Percentiles rank a stretch among this genome's conserved stretches.
Conservation (phyloP, 2,888 invertebrate genomes). For the Ernsta delagoae region DNA sequence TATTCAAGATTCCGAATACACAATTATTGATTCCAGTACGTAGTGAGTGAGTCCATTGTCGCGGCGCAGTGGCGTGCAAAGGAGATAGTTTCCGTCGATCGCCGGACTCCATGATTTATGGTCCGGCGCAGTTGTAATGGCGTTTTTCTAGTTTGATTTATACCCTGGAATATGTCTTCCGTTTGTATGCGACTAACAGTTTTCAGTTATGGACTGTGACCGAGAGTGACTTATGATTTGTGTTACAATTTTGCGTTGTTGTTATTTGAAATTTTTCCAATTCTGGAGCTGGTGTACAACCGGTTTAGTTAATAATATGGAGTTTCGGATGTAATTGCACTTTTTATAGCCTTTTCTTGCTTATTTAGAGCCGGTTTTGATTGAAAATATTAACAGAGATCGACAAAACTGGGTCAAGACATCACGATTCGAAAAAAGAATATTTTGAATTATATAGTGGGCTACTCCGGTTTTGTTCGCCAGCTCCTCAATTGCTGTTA, state of each 20-base stretch:
- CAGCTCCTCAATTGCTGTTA: no score
- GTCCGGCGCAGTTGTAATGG: neutral
- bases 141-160: constrained; percentile 7
- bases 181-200: neutral
- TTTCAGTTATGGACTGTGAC: neutral
- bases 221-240: neutral
- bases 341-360: no score
- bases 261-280: neutral
- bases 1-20: no score
- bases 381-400: no score
- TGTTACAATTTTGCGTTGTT: neutral
- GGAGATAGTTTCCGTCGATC: neutral
- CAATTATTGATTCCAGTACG: no score
- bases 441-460: no score
- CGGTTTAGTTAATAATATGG: no score
- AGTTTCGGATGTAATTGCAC: no score
- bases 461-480: no score
- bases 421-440: no score
- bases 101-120: neutral
- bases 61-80: constrained; percentile 2
- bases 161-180: neutral
- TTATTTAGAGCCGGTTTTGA: no score
- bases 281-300: neutral
- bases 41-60: neutral
- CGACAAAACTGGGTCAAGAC: no score